phyloP scores from a whole-genome alignment of 2,113 vertebrate species.

The Motacilla tschutschensis region DNA sequence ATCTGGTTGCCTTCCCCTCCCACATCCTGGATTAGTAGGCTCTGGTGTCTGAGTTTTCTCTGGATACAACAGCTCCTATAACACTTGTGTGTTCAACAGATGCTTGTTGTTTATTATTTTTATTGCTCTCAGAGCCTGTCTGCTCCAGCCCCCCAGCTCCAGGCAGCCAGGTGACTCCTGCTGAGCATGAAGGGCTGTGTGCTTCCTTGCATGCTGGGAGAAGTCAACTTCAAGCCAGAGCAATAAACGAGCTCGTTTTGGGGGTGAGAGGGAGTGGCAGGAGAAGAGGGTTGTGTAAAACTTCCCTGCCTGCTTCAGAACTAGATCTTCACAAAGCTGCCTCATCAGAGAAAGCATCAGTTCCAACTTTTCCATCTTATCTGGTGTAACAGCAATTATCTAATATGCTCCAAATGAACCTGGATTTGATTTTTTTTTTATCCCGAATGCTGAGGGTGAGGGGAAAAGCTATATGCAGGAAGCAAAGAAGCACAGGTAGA shows the following conservation, averaged over 20 bases:
- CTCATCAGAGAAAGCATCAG: neutral
- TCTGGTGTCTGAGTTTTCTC: neutral
- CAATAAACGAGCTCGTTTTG: neutral
- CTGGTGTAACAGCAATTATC: neutral
- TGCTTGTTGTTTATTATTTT: neutral
- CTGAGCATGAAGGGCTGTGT: neutral
- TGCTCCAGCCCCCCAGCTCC: neutral
- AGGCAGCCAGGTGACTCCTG: neutral
- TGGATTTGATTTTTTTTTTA: neutral
- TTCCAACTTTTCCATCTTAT: neutral
- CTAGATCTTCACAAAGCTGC: neutral
- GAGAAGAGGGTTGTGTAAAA: neutral
- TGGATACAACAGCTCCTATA: neutral
- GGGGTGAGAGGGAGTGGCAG: neutral
- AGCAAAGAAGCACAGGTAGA: neutral
- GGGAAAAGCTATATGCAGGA: neutral
- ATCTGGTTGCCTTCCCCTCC: neutral
- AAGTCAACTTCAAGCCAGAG: neutral
- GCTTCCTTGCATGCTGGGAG: accelerated
- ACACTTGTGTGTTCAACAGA: neutral
- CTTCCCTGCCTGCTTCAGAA: neutral
- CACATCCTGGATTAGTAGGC: neutral
- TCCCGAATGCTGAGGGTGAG: neutral
- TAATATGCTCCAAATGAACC: neutral
- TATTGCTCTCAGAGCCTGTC: neutral